Evolutionary conservation across 2,888 invertebrate species (phyloP), one percentile per base, ranked within the genome.

Genomic region (Dione vanillae): DNA sequence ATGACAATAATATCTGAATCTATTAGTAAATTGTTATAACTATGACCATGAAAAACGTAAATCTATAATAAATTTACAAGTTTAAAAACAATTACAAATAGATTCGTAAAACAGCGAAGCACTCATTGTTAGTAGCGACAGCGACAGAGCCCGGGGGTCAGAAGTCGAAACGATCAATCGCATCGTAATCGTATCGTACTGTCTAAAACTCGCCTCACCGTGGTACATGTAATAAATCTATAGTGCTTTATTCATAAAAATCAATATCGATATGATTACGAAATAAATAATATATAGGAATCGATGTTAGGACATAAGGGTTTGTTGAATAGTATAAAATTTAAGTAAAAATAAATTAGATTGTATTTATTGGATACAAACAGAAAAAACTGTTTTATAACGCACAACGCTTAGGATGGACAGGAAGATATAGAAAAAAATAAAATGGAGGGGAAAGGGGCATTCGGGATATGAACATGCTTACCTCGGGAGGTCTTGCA

Each of bases 401-500:
- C 14, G 43, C 43, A 43, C 3, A 19, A 20, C 14, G 59, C 9
- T 58, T 19, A 9, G 16, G 10, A n/a, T 8, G 8, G n/a, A n/a
- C n/a, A n/a, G n/a, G n/a, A n/a, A 19, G 27, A 27, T 19, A 19
- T n/a, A 27, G 27, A 27, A 45, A n/a, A 20, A 20, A 7, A 14
- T n/a, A 20, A 16, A 49, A 49, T 19, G 16, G 11, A 16, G 49
- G 3, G 11, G 45, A 41, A 20, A 11, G 35, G 49, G 41, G 0
- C 19, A 49, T 16, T 11, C 35, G 2, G 49, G 69, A 59, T 65
- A 70, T 58, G 71, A 41, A 74, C 65, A 64, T 16, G 78, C 95
- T 94, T 90, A 97, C 97, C 97, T 96, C 97, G 94, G 79, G 97
- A 97, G 68, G 96, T 97, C 93, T 97, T 97, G 94, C 97, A 97